Conservation (phyloP, 2,113 vertebrate species). For the Felis chaus region DNA sequence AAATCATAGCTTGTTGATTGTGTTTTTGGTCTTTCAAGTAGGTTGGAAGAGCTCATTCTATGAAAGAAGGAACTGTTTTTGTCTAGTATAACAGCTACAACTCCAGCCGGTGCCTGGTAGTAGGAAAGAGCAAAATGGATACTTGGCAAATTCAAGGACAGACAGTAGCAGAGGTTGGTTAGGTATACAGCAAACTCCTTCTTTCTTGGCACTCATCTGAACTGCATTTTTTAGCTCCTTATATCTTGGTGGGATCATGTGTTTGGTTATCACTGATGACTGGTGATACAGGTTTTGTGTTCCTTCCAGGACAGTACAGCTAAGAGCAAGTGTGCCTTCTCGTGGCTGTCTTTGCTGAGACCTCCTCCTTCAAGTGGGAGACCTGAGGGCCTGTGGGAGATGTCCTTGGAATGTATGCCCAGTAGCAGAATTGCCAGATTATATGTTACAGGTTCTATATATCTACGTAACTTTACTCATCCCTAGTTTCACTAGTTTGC, state of each 20-base stretch:
- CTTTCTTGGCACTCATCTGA: neutral
- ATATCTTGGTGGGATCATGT: rapidly evolving
- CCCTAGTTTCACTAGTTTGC: neutral
- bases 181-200: neutral
- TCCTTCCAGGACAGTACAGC: neutral
- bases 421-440: neutral
- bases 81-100: too few relatives aligned
- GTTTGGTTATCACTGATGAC: neutral
- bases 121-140: neutral
- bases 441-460: rapidly evolving
- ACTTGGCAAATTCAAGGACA: too few relatives aligned
- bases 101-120: too few relatives aligned
- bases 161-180: neutral
- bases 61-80: neutral
- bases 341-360: neutral
- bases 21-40: neutral
- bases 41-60: neutral
- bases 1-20: neutral
- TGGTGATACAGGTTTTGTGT: neutral
- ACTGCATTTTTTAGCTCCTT: neutral
- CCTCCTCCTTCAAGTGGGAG: neutral
- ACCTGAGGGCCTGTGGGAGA: neutral
- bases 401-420: neutral
- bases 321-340: neutral
- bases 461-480: neutral